Evolutionary conservation across 2,113 vertebrate species (phyloP).

Genomic region (Tursiops truncatus): DNA sequence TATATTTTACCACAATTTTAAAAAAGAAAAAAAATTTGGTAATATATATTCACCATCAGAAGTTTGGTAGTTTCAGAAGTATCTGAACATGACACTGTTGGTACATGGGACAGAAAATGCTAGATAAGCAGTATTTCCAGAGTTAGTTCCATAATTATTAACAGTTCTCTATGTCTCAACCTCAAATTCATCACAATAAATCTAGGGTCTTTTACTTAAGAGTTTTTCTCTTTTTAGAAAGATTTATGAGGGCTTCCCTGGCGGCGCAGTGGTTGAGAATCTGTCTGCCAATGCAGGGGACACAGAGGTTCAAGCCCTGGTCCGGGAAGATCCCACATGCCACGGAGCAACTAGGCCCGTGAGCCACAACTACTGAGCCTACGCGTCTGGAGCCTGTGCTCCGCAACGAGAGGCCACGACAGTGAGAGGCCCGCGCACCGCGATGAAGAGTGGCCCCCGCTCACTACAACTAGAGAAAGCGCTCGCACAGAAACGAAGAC

Average conservation of each 20-base stretch:
- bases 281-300: too few species aligned
- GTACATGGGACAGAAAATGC: background rate
- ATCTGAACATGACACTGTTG: background rate
- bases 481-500: too few species aligned
- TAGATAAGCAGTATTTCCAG: background rate
- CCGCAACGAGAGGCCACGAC: too few species aligned
- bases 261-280: too few species aligned
- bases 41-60: background rate
- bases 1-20: background rate
- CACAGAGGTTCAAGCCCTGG: too few species aligned
- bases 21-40: background rate
- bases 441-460: too few species aligned
- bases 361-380: too few species aligned
- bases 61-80: background rate
- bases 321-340: too few species aligned
- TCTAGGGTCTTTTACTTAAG: background rate
- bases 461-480: too few species aligned
- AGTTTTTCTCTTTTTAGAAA: background rate
- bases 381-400: too few species aligned
- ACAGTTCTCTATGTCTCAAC: background rate
- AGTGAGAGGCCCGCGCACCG: too few species aligned
- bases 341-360: too few species aligned
- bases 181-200: slow-evolving; percentile 46
- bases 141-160: slow-evolving; percentile 22
- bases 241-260: background rate